Percentiles rank a stretch among this genome's conserved stretches.
Conservation (phyloP, 2,888 invertebrate genomes). For the Dioctria rufipes region DNA sequence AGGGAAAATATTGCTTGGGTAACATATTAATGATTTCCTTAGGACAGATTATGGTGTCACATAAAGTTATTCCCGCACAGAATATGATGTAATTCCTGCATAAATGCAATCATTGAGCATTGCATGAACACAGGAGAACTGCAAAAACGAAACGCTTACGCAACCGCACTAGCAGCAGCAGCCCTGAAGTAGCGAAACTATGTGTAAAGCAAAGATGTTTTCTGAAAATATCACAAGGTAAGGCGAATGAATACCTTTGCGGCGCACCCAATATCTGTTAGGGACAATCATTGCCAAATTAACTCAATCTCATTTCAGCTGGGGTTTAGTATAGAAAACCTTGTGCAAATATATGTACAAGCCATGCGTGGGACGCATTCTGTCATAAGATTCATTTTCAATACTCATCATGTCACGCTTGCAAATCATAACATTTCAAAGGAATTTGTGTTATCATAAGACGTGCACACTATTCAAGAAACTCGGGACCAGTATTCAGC, state of each 20-base stretch:
- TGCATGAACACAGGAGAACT: conserved; percentile 1
- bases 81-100: no score
- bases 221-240: conserved; percentile 1
- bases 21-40: no score
- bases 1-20: no score
- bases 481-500: conserved; percentile 39
- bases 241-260: neutral
- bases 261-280: neutral
- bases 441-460: neutral
- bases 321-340: conserved; percentile 1
- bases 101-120: neutral
- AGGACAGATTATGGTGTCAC: no score
- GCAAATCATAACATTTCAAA: neutral
- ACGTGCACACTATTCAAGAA: conserved; percentile 5
- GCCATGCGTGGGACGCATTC: neutral
- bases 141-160: neutral
- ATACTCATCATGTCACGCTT: neutral
- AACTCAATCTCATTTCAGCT: neutral
- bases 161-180: neutral
- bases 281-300: neutral
- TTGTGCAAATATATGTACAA: neutral
- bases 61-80: no score
- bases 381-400: conserved; percentile 1
- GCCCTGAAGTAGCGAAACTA: neutral
- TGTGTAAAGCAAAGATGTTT: neutral